Base-by-base conservation (phyloP, 2,888 invertebrate genomes). In the Lasioglossum calceatum region DNA sequence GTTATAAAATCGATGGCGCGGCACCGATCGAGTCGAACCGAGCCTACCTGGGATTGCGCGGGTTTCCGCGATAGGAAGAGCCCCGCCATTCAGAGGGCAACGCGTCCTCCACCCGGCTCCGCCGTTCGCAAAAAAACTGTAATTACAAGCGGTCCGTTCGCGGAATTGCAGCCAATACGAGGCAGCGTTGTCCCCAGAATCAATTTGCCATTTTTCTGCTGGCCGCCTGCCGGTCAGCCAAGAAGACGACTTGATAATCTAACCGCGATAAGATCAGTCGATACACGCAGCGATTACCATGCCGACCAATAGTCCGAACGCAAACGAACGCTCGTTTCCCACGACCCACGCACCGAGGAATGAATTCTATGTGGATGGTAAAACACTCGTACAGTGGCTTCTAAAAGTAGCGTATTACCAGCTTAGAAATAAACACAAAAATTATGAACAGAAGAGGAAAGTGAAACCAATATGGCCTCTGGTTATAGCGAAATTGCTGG, bases 241-340 rank as follows among this genome's bases (percentile, higher is more conserved):
- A 67, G 58, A n/a, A 64, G 81, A 86, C 82, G 82, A 82, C 87
- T 87, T 87, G 87, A 87, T 87, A 87, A 87, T 87, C 87, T 73
- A 76, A 61, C 1, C 64, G 77, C 80, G 87, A 87, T 87, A 87
- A 87, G 84, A 87, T 87, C 87, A 78, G 44, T 5, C 64, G 54
- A 50, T 67, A 44, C 80, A 58, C 72, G 64, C 85, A 44, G 76
- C 74, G 80, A 87, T 86, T 79, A 78, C 87, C 44, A 50, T 44
- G n/a, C 79, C 27, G 70, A 36, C 67, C 79, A 87, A 87, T 86
- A 80, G 83, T 73, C 5, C 44, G 75, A 71, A 58, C 54, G 36
- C 36, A 77, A 84, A 80, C 83, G 87, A 87, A 78, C 79, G 58
- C 12, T n/a, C 58, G 82, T 84, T 87, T 87, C 87, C 87, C 87